Conservation (phyloP, 2,113 vertebrate genomes). For the Drymodes brunneopygia region DNA sequence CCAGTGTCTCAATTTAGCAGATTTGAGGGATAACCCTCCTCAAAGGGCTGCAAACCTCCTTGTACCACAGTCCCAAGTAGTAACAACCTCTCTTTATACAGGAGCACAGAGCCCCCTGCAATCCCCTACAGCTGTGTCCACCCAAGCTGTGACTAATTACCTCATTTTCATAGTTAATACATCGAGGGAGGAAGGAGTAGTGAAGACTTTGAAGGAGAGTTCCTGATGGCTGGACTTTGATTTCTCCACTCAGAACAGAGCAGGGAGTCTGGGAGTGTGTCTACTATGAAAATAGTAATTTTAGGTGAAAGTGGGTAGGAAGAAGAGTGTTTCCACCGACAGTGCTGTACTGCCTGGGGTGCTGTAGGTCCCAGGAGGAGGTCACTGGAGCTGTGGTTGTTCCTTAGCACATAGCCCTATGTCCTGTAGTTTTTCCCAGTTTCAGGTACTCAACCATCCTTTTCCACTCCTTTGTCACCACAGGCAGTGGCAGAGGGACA, state of each 20-base stretch:
- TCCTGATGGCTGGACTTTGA: background rate
- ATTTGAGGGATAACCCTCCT: background rate
- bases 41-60: background rate
- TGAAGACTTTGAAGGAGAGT: background rate
- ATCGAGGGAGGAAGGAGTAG: background rate
- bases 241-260: background rate
- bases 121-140: background rate
- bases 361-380: background rate
- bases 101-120: background rate
- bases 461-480: background rate
- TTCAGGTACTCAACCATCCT: background rate
- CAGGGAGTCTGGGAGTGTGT: background rate
- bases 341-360: background rate
- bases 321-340: background rate
- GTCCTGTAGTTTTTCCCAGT: background rate
- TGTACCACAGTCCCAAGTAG: background rate
- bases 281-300: background rate
- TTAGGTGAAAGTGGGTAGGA: background rate
- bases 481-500: background rate
- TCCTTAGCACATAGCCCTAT: background rate
- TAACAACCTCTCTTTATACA: background rate
- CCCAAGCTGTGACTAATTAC: background rate
- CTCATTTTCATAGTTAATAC: background rate
- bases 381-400: background rate
- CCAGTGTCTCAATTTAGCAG: background rate